Evolutionary conservation across 2,797 vertebrate genomes (phyloP).

Genomic region (Limnodromus scolopaceus): DNA sequence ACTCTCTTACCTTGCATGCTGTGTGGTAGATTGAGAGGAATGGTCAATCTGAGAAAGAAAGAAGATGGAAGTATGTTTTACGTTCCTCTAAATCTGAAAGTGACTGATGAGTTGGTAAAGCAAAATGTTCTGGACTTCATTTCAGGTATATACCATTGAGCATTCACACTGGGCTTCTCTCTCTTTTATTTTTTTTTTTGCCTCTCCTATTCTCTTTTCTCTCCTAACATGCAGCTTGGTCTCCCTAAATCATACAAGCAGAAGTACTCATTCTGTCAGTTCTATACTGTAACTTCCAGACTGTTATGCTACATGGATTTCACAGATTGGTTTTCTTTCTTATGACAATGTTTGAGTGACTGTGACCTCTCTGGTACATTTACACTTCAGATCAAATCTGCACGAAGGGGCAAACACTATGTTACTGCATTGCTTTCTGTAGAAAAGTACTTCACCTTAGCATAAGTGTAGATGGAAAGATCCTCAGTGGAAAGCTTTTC

Average conservation of each 20-base stretch:
- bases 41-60: neutral
- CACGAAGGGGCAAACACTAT: neutral
- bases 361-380: slow-evolving; percentile 45
- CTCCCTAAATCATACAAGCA: neutral
- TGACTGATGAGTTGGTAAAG: neutral
- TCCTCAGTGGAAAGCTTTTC: slow-evolving; percentile 26
- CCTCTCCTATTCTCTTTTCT: neutral
- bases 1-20: neutral
- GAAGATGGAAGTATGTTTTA: neutral
- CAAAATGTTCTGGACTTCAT: slow-evolving; percentile 47
- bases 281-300: slow-evolving; percentile 40
- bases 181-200: neutral
- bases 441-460: slow-evolving; percentile 27
- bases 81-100: slow-evolving; percentile 25
- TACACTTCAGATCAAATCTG: slow-evolving; percentile 27
- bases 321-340: slow-evolving; percentile 7
- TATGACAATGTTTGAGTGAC: neutral
- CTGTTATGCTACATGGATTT: slow-evolving; percentile 46
- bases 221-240: neutral
- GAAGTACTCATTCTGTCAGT: neutral
- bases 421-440: neutral
- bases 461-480: neutral
- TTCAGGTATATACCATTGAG: slow-evolving; percentile 13
- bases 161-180: neutral
- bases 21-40: neutral